phyloP scores from a whole-genome alignment of 2,113 vertebrate genomes.

The Caloenas nicobarica region DNA sequence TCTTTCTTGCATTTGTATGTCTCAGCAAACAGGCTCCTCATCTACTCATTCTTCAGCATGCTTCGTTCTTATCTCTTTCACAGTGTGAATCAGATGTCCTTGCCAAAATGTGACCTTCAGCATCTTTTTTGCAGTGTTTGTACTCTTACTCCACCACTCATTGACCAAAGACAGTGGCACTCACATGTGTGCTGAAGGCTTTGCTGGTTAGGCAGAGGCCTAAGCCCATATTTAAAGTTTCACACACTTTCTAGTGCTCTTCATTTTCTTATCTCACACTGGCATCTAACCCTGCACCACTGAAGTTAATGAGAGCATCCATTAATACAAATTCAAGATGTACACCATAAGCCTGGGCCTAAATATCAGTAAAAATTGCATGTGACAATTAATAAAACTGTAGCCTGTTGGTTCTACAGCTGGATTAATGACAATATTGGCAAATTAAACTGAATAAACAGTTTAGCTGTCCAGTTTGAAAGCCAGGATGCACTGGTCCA shows the following conservation, averaged over 20 bases:
- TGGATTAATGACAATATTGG: background rate
- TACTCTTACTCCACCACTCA: background rate
- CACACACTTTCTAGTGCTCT: background rate
- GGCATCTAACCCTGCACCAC: background rate
- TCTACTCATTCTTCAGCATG: background rate
- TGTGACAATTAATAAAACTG: background rate
- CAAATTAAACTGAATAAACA: background rate
- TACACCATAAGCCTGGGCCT: background rate
- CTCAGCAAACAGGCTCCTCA: background rate
- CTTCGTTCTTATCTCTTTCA: background rate
- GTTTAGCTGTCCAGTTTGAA: background rate
- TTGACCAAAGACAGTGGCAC: background rate
- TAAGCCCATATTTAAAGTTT: background rate
- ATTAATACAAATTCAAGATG: background rate
- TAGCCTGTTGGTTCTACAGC: background rate
- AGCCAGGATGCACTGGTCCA: background rate
- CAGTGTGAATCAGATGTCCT: background rate
- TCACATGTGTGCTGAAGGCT: background rate
- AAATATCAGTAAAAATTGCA: background rate
- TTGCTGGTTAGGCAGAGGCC: background rate
- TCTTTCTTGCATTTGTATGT: accelerated
- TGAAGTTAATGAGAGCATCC: background rate
- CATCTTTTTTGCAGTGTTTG: background rate
- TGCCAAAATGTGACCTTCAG: background rate
- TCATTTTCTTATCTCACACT: background rate